Conservation (phyloP, 2,888 invertebrate genomes). For the Polia nebulosa region DNA sequence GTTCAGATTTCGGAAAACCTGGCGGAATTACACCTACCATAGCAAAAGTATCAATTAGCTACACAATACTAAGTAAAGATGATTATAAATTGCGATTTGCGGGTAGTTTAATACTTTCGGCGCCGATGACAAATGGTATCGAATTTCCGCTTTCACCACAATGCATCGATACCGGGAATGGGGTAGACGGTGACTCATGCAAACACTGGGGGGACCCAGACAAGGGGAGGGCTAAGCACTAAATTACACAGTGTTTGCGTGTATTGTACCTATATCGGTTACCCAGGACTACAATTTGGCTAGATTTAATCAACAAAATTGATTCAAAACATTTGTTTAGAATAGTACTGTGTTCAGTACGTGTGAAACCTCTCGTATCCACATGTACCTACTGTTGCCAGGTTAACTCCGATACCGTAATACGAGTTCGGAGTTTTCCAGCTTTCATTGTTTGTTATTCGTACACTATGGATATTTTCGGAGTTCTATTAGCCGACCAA, state of each 20-base stretch:
- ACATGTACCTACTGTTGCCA: constrained; percentile 44
- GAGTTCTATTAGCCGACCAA: constrained; percentile 76
- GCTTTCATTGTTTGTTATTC: constrained; percentile 70
- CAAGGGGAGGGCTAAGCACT: constrained; percentile 48
- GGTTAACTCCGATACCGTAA: constrained; percentile 38
- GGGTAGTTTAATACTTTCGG: constrained; percentile 32
- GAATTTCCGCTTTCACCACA: constrained; percentile 48
- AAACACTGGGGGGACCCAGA: constrained; percentile 45
- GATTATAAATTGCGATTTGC: constrained; percentile 30
- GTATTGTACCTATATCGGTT: background rate
- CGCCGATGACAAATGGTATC: constrained; percentile 62
- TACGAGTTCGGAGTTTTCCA: constrained; percentile 57
- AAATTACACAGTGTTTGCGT: constrained; percentile 35
- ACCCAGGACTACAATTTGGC: constrained; percentile 21
- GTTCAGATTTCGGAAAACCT: constrained; percentile 65
- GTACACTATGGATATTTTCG: constrained; percentile 77
- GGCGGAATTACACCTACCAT: constrained; percentile 43
- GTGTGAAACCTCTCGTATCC: constrained; percentile 30
- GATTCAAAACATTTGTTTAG: constrained; percentile 50
- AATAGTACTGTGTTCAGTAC: constrained; percentile 24
- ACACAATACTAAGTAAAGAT: constrained; percentile 14
- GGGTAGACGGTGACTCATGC: constrained; percentile 61
- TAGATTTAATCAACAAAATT: constrained; percentile 50
- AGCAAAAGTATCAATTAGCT: constrained; percentile 14
- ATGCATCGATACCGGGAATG: constrained; percentile 57